Base-by-base conservation (phyloP, 2,113 vertebrate species). In the Microcebus jonahi region DNA sequence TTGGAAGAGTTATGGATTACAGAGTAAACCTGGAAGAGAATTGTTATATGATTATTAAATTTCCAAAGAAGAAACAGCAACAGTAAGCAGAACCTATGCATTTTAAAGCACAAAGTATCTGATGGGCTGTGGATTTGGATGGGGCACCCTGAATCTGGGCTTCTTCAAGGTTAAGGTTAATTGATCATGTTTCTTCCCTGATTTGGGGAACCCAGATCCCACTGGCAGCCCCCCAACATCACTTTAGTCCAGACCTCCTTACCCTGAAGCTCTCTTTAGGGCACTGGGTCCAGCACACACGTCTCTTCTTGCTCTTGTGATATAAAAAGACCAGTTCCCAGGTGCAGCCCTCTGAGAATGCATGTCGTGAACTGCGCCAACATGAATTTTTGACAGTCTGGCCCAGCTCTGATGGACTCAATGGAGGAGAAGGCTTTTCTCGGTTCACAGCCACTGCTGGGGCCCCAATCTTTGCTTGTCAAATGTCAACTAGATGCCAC, bases 51-150 rank as follows among this genome's bases (percentile, higher is more conserved):
- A 50, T 73, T 63, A 29, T 92, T 59, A 79, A 27, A 36, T 80
- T 57, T 53, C 20, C 34, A 50, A 67, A 84, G 80, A 73, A 95
- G 59, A 93, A 88, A 20, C 31, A 34, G n/a, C 57, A 67, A 6
- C 31, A 53, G 55, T 25, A 50, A 18, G 29, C 29, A 67, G 55
- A 63, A 83, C 81, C 20, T 13, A 23, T 63, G 18, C 48, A 45
- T 63, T 88, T 76, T 50, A 83, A 79, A 57, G 70, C n/a, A 75
- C 27, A 55, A 59, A 81, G 48, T 10, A 34, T 63, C 27, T 39
- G 5, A 39, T 34, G 48, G 36, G 10, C 68, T 2, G 6, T 67
- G 34, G 29, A 10, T 59, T 70, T 55, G 31, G 29, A 67, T 42
- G 34, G 5, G 36, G 15, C 8, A 81, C 34, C 80, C 48, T n/a